Conservation (phyloP, 37 sponge, comb jelly and placozoan species). For the Mnemiopsis leidyi region DNA sequence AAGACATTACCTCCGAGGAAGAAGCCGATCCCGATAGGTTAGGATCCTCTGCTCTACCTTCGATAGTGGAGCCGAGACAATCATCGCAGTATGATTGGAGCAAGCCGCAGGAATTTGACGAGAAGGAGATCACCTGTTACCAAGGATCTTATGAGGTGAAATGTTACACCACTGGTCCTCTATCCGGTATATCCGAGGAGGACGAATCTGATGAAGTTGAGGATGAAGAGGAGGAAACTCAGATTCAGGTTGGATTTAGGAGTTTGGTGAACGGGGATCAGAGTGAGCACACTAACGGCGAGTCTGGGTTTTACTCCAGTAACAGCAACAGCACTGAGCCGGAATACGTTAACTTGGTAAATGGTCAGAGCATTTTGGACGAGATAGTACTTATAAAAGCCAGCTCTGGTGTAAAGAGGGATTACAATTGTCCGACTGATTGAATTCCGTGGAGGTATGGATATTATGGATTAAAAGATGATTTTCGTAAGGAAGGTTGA, state of each 20-base stretch:
- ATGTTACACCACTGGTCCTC: conserved; percentile 3
- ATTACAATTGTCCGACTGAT: neutral
- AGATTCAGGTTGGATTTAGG: conserved; percentile 9
- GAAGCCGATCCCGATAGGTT: neutral
- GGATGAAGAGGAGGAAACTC: conserved; percentile 31
- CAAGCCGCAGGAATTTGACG: conserved; percentile 14
- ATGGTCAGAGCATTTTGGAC: neutral
- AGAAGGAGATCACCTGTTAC: conserved; percentile 41
- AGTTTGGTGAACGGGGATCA: neutral
- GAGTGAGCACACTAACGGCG: conserved; percentile 7
- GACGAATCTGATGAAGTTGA: neutral
- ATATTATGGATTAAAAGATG: too few species aligned
- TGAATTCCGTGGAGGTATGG: too few species aligned
- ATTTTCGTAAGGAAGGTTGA: too few species aligned
- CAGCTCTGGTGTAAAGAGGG: neutral
- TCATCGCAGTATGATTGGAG: neutral
- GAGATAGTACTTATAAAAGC: neutral
- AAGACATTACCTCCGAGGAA: neutral
- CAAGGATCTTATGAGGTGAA: neutral
- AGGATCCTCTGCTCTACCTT: neutral
- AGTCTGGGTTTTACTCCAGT: conserved; percentile 41
- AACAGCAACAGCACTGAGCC: conserved; percentile 39
- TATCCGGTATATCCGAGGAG: conserved; percentile 30
- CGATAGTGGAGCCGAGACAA: neutral
- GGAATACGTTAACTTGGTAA: conserved; percentile 9